phyloP scores from a whole-genome alignment of 2,113 vertebrate species.

The Uropsilus gracilis region DNA sequence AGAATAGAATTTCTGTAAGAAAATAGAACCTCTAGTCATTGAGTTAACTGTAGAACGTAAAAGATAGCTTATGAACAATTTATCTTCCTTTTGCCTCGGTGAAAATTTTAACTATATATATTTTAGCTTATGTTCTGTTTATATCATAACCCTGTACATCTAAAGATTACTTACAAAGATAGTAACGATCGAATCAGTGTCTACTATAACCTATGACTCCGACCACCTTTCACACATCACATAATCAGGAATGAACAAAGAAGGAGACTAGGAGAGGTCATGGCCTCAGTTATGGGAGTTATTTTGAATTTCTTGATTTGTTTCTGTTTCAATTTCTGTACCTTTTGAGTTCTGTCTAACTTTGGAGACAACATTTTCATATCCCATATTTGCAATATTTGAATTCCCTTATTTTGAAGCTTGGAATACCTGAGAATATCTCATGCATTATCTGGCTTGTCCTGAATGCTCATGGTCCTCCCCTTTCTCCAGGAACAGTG shows the following conservation, averaged over 20 bases:
- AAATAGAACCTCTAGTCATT: neutral
- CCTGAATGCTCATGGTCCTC: neutral
- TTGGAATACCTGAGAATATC: neutral
- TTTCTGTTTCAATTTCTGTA: neutral
- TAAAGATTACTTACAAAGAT: neutral
- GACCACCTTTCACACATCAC: neutral
- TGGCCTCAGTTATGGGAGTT: neutral
- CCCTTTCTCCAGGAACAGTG: neutral
- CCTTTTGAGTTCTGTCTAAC: neutral
- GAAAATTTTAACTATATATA: neutral
- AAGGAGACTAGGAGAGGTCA: neutral
- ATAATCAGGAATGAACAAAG: neutral
- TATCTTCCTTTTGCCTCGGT: neutral
- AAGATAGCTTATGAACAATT: neutral
- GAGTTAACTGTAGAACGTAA: neutral
- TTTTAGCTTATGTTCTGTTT: neutral
- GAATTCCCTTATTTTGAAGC: neutral
- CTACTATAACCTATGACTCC: neutral
- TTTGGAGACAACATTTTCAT: neutral
- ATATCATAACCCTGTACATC: neutral
- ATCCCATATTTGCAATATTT: neutral
- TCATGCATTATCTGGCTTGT: neutral
- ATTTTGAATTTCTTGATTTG: neutral
- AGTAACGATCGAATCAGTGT: neutral
- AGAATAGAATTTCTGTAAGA: neutral